Conservation (phyloP, 35 echinoderm and acorn worm species). For the Amphiura filiformis region DNA sequence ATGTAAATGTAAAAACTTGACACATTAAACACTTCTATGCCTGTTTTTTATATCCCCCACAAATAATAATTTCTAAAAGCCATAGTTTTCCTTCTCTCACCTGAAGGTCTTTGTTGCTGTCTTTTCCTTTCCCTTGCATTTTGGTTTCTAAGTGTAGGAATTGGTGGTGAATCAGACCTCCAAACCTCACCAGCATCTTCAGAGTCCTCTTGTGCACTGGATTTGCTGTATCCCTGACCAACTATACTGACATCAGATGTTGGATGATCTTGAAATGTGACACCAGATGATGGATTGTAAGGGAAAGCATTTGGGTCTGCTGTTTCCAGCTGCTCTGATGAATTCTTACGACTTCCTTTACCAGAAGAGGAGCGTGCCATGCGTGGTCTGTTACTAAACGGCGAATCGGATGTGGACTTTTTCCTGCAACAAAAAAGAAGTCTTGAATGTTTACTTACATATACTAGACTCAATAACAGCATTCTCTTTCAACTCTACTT, state of each 20-base stretch:
- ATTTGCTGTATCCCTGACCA: constrained; percentile 68
- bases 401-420: constrained; percentile 68
- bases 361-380: constrained; percentile 69
- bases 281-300: constrained; percentile 77
- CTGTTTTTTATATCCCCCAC: no score
- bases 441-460: no score
- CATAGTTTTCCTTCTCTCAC: neutral
- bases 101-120: constrained; percentile 60
- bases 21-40: no score
- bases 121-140: constrained; percentile 78
- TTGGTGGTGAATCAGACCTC: constrained; percentile 30
- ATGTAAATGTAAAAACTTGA: no score
- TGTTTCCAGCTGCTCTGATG: constrained; percentile 32
- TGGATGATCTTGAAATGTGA: constrained; percentile 75
- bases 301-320: constrained; percentile 42
- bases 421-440: constrained; percentile 2
- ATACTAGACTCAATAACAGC: no score
- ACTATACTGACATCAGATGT: constrained; percentile 95
- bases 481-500: no score
- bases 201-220: neutral
- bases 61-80: no score
- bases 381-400: constrained; percentile 87
- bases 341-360: constrained; percentile 54
- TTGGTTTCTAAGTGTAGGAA: constrained; percentile 36
- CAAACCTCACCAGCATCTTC: constrained; percentile 6